Evolutionary conservation across 35 echinoderm and acorn worm species (phyloP).

Genomic region (Ptychodera flava): DNA sequence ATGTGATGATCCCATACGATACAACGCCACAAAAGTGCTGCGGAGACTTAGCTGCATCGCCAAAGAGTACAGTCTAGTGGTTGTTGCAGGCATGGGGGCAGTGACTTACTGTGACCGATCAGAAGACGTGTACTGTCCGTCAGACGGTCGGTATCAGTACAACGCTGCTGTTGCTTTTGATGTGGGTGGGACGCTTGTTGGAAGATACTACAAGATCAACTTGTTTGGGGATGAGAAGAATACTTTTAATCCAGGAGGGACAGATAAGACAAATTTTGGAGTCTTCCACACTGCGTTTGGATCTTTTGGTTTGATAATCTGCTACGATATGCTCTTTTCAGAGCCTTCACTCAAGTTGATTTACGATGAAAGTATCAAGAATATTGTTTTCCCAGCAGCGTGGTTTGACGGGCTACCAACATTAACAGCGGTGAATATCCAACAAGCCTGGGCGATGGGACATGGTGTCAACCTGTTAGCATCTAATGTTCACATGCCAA

Average conservation of each 20-base stretch:
- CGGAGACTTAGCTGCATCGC: conserved; percentile 78
- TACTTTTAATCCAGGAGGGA: conserved; percentile 50
- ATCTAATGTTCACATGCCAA: conserved; percentile 70
- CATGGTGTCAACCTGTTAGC: conserved; percentile 66
- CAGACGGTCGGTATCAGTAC: conserved; percentile 63
- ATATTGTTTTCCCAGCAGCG: conserved; percentile 59
- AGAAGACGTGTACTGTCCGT: conserved; percentile 44
- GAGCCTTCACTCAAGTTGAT: conserved; percentile 30
- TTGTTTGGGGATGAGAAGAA: conserved; percentile 49
- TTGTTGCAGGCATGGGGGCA: conserved; percentile 62
- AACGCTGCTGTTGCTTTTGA: conserved; percentile 81
- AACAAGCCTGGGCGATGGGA: conserved; percentile 75
- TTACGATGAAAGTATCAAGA: conserved; percentile 34
- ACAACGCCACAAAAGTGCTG: conserved; percentile 24
- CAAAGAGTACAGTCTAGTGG: conserved; percentile 52
- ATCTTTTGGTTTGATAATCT: conserved; percentile 69
- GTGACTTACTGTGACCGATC: conserved; percentile 25
- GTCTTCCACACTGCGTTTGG: conserved; percentile 78
- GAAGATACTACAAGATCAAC: conserved; percentile 80
- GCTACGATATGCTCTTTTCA: conserved; percentile 88
- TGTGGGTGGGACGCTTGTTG: conserved; percentile 49
- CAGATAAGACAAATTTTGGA: conserved; percentile 8
- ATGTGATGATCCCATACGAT: conserved; percentile 24
- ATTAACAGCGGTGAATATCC: conserved; percentile 69
- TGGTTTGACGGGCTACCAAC: conserved; percentile 18